Evolutionary conservation across 2,113 vertebrate genomes (phyloP), one percentile per base, ranked within the genome.

Genomic region (Micromys minutus): DNA sequence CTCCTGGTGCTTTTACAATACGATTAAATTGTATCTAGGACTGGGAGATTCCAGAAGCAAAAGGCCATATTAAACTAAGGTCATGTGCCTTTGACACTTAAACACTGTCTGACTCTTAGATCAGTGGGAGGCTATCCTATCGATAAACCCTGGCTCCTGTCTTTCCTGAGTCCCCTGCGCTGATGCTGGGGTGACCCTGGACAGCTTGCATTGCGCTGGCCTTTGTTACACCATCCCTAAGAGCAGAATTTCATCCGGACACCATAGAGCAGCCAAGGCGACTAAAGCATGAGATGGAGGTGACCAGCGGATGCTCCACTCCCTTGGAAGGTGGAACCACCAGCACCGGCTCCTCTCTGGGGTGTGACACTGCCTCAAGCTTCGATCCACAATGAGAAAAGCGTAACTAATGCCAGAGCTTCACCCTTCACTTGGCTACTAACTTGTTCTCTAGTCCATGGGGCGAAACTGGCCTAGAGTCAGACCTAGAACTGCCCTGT

Each of bases 391-490:
- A 22, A 3, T 12, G 0, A 36, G 69, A 39, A 84, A 50, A 71
- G 3, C 52, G 26, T 11, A n/a, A 0, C 36, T 65, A 16, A 42
- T 61, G 42, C 45, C 86, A 92, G 42, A 80, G 52, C 72, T 72
- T 92, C 31, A 19, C 47, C 89, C 19, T 17, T 87, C 94, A 8
- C 7, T 75, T 94, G 90, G 83, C 74, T 89, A 81, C 97, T 92
- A 95, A 98, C 89, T 81, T 90, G 55, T 65, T 80, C 93, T 75
- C 39, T 31, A 39, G 36, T 69, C 90, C 36, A 91, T 72, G 16
- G 45, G 8, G 59, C 52, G 36, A n/a, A 80, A 47, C 52, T 36
- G 21, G 94, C 15, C 87, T 89, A 59, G 21, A 36, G 50, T 5
- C 90, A 19, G 65, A 76, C 74, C 47, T 31, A 12, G 95, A 71